These are phyloP conservation scores for Meloidogyne chitwoodi DNA, from an alignment of 1,140 invertebrate species.

Conservation along the genomic window DNA sequence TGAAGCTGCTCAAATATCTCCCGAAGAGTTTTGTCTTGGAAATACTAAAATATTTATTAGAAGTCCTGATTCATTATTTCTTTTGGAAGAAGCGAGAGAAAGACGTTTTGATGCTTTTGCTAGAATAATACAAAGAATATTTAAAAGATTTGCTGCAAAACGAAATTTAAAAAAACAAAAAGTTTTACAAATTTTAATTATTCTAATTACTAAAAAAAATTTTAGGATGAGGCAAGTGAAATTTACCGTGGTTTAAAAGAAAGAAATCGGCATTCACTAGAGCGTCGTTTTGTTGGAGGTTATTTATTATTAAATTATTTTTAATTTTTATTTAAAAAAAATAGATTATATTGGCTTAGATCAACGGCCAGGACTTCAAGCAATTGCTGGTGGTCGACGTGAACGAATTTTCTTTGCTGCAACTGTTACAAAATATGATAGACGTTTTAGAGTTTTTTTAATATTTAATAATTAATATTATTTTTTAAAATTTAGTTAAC, in stretches of 20 bases:
- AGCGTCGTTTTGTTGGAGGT: slow-evolving; percentile 73
- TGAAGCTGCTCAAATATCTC: slow-evolving; percentile 67
- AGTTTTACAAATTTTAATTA: slow-evolving; percentile 27
- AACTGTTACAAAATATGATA: slow-evolving; percentile 71
- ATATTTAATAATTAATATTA: background rate
- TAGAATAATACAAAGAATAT: slow-evolving; percentile 72
- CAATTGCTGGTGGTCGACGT: slow-evolving; percentile 60
- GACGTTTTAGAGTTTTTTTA: slow-evolving; percentile 68
- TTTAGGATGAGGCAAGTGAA: slow-evolving; percentile 62
- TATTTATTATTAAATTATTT: background rate
- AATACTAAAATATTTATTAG: slow-evolving; percentile 74
- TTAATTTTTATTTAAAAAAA: slow-evolving; percentile 44
- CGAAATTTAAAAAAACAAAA: slow-evolving; percentile 68
- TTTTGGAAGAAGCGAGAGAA: slow-evolving; percentile 72
- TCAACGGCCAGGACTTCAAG: slow-evolving; percentile 65
- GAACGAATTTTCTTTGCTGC: slow-evolving; percentile 72
- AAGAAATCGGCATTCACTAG: slow-evolving; percentile 68
- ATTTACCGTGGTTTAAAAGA: slow-evolving; percentile 71
- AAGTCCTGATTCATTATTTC: slow-evolving; percentile 73
- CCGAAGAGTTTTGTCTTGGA: slow-evolving; percentile 71
- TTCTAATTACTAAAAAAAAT: background rate
- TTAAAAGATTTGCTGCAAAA: slow-evolving; percentile 69
- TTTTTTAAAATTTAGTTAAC: slow-evolving; percentile 11
- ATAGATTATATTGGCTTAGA: slow-evolving; percentile 64
- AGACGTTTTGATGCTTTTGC: slow-evolving; percentile 72